Percentiles rank a stretch among this genome's conserved stretches.
These are phyloP conservation scores for Actenoides lindsayi DNA, from an alignment of 2,113 vertebrate species.

Conservation along the genomic window DNA sequence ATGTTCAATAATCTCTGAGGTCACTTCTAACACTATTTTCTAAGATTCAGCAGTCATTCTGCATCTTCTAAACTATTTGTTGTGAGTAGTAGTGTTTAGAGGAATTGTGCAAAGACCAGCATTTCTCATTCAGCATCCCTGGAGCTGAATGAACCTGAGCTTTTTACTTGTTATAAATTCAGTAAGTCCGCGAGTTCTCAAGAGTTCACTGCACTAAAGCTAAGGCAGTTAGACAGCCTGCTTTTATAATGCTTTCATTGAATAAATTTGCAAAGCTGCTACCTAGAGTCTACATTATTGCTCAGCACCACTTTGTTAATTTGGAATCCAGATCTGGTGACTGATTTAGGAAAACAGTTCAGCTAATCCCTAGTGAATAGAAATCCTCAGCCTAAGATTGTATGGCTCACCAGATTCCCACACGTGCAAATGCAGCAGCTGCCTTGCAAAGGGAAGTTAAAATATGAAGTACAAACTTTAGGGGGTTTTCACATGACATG, in stretches of 20 bases:
- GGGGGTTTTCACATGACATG: neutral
- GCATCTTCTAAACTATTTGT: neutral
- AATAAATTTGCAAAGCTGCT: conserved; percentile 63
- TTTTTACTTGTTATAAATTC: conserved; percentile 53
- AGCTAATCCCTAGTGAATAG: conserved; percentile 66
- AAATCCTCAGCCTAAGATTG: conserved; percentile 56
- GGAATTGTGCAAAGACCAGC: neutral
- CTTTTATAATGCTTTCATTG: conserved; percentile 52
- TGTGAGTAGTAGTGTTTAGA: neutral
- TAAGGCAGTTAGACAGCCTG: conserved; percentile 54
- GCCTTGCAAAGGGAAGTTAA: conserved; percentile 57
- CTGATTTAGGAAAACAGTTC: conserved; percentile 68
- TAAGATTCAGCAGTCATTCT: neutral
- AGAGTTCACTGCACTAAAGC: conserved; percentile 59
- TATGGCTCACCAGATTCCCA: conserved; percentile 58
- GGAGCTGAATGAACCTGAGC: conserved; percentile 35
- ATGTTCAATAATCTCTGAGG: neutral
- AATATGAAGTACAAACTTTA: conserved; percentile 41
- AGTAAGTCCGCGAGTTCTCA: neutral
- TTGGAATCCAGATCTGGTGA: conserved; percentile 69
- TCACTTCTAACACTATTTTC: neutral
- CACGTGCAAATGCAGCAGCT: conserved; percentile 61
- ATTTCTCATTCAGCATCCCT: conserved; percentile 39
- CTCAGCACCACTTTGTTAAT: conserved; percentile 67
- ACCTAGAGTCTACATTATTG: conserved; percentile 55